A percentile compares a stretch with the other conserved stretches of the same genome.
Evolutionary conservation across 2,113 vertebrate genomes (phyloP).

Genomic region (Zosterops hypoxanthus): DNA sequence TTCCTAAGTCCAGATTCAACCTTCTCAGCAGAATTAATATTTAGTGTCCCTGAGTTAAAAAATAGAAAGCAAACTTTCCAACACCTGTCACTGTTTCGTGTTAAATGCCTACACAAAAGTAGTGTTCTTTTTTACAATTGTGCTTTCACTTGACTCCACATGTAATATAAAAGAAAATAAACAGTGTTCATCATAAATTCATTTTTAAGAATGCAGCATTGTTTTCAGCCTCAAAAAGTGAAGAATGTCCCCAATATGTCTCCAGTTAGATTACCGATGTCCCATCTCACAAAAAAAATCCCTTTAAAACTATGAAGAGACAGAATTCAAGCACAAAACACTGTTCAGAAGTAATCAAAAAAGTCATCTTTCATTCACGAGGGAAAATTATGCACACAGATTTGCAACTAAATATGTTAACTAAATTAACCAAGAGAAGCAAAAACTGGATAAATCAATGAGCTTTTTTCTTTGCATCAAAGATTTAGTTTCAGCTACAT

Average conservation of each 20-base stretch:
- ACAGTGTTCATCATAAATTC: background rate
- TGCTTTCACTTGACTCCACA: background rate
- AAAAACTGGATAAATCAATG: background rate
- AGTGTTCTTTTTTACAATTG: background rate
- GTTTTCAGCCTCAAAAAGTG: background rate
- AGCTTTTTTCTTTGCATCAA: background rate
- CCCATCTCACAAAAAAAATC: background rate
- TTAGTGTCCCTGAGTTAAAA: background rate
- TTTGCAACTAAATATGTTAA: background rate
- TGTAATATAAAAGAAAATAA: background rate
- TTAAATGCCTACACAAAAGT: background rate
- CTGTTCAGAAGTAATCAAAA: background rate
- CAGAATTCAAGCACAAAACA: background rate
- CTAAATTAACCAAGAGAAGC: background rate
- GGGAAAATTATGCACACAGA: background rate
- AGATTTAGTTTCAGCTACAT: background rate
- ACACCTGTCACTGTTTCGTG: background rate
- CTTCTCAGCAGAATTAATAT: background rate
- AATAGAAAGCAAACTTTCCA: background rate
- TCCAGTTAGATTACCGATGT: background rate
- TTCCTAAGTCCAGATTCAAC: background rate
- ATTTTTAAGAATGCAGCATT: background rate
- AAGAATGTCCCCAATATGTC: background rate
- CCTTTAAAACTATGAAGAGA: background rate
- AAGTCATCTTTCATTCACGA: background rate